phyloP scores from a whole-genome alignment of 2,888 invertebrate species.

The Anoncus sp. region DNA sequence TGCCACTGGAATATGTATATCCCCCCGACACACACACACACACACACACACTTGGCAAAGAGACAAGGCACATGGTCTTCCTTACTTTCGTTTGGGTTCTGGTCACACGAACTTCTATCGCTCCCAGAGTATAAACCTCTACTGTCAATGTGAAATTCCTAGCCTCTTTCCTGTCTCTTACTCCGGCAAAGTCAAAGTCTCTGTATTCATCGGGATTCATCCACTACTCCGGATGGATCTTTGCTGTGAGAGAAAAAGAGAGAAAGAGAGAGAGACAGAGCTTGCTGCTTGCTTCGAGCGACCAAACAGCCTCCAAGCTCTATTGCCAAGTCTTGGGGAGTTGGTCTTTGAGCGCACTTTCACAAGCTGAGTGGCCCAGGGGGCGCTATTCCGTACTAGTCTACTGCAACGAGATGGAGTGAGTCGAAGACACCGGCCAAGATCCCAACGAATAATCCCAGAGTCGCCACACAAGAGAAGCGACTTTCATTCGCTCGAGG shows the following conservation, averaged over 20 bases:
- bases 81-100: conserved; percentile 16
- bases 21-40: too few species aligned
- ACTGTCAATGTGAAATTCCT: not conserved
- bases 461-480: conserved; percentile 17
- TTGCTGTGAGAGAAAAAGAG: conserved; percentile 16
- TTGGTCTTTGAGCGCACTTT: conserved; percentile 53
- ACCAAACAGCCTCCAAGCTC: conserved; percentile 39
- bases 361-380: conserved; percentile 46
- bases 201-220: conserved; percentile 58
- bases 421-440: conserved; percentile 34
- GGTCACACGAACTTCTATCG: not conserved
- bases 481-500: conserved; percentile 43
- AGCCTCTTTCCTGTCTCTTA: not conserved
- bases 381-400: conserved; percentile 10
- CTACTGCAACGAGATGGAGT: not conserved
- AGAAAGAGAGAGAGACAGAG: too few species aligned
- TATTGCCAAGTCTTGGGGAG: conserved; percentile 39
- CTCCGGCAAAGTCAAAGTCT: conserved; percentile 18
- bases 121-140: not conserved
- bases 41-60: conserved; percentile 61
- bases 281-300: conserved; percentile 50
- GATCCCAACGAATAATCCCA: conserved; percentile 57
- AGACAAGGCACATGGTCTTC: conserved; percentile 23
- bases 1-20: conserved; percentile 75
- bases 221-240: conserved; percentile 46